Evolutionary conservation across 2,113 vertebrate genomes (phyloP), one percentile per base, ranked within the genome.

Genomic region (Burhinus oedicnemus): DNA sequence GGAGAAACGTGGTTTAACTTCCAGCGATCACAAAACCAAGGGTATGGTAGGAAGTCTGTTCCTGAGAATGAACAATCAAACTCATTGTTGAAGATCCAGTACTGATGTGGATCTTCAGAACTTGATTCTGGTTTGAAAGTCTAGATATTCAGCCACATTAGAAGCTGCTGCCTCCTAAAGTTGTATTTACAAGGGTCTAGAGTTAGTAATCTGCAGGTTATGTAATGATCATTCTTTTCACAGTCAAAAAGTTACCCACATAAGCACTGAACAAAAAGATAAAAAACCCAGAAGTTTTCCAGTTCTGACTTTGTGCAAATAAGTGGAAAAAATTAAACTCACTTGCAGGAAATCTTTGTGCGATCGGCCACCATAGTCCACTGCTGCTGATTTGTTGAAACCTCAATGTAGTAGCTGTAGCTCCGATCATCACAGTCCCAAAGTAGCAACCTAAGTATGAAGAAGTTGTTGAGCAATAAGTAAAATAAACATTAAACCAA

Each of bases 341-440:
- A 99, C 99, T 99, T 99, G 98, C 99, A 99, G 15, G 99, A 97
- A 82, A 98, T 97, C 94, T 99, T 99, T 51, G 99, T 99, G 92
- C 99, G 98, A 97, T 99, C 99, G 0, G 99, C 98, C 87, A 99
- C 99, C 98, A 98, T 99, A 9, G 98, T 99, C 99, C 99, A 99
- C 87, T 99, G 99, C 80, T 99, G 99, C 98, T 99, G 99, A 92
- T 99, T 99, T 8, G 99, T 98, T 83, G 99, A 99, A 69, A 99
- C 98, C 83, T 99, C 99, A 11, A 99, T 97, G 71, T 99, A 99
- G 95, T 99, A 99, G 81, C 99, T 99, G 94, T 99, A 99, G 95
- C 99, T 99, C 42, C 99, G 98, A 77, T 99, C 99, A 44, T 99
- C 99, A 93, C 99, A 99, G 98, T 99, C 99, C 99, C 99, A 99